Evolutionary conservation across 2,888 invertebrate genomes (phyloP), one percentile per base, ranked within the genome.

Genomic region (Galeopsomyia nigrocyanea): DNA sequence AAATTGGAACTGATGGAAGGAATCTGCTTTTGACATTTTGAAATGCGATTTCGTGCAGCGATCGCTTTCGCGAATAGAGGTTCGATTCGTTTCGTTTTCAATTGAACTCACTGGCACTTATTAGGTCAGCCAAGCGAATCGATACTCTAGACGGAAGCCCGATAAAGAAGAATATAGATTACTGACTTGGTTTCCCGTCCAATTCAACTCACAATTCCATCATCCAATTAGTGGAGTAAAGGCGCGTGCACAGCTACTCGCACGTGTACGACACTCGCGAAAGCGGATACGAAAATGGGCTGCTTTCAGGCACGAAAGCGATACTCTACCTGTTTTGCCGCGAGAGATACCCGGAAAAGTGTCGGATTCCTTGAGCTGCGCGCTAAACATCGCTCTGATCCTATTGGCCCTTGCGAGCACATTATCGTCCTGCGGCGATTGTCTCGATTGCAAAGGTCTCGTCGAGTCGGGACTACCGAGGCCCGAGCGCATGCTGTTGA

Each of bases 401-500:
- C 82, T 83, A 80, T 82, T 86, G 68, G 86, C 84, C 60, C 86
- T 80, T 68, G 85, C 85, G 71, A 85, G 80, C 81, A 86, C 81
- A 69, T 86, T 82, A 64, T 85, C 86, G 69, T 86, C 86, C 75
- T 81, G 80, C 69, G 56, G 64, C 64, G 61, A 50, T 31, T 58
- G 61, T n/a, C 79, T 78, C 74, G 56, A 78, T 78, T 61, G 62
- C 66, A 63, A 49, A 53, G 56, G 47, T 58, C 50, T 63, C 55
- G 60, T 71, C 19, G 71, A 67, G 22, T 60, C 71, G 14, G 26
- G 81, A 78, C 76, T 79, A 39, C 39, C 79, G 76, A 86, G 78
- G 60, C 86, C 85, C 57, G 85, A 83, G 67, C 84, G 83, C 71
- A 90, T 87, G 79, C 93, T 93, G 85, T 95, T 95, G 26, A 95